Evolutionary conservation across 2,797 vertebrate species (phyloP), one percentile per base, ranked within the genome.

Genomic region (Serranus cabrilla): DNA sequence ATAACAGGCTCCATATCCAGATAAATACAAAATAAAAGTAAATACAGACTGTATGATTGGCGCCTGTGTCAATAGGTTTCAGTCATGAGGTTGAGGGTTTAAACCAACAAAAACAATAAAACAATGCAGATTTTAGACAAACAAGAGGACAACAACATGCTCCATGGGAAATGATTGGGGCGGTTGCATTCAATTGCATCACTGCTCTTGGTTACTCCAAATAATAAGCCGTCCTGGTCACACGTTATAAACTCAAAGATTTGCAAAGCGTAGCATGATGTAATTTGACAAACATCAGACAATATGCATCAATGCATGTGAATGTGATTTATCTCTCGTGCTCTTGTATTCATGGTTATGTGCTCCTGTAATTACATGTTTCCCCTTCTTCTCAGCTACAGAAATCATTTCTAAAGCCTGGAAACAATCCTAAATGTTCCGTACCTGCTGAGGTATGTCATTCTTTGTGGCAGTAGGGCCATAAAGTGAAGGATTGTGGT

Each of bases 181-280:
- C 7, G 8, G 34, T 90, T 92, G 76, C 89, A 47, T 66, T 76
- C 20, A 78, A 46, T 91, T 93, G 89, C 89, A 91, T 93, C 88
- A 92, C 78, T 42, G 2, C 56, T 62, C 65, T 39, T 25, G 40
- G 74, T 79, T 74, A 73, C 58, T 70, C 61, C 46, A 84, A 84
- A 88, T 79, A 83, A 86, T 69, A 84, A 81, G 67, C 51, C 10
- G 4, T 8, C 17, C 69, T 76, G 80, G 77, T 86, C 76, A 75
- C 82, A 82, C 71, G 68, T 81, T 71, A 68, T 42, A 56, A 79
- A 80, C 59, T 61, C 51, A 67, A 83, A 80, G 49, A 75, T 79
- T 83, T 86, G 54, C 52, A 74, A 67, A 65, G 55, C 23, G 1
- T 34, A 18, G 57, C 10, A 51, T 75, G 77, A 89, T 84, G 78